Base-by-base conservation (phyloP, 2,888 invertebrate genomes). In the Microdon myrmicae region DNA sequence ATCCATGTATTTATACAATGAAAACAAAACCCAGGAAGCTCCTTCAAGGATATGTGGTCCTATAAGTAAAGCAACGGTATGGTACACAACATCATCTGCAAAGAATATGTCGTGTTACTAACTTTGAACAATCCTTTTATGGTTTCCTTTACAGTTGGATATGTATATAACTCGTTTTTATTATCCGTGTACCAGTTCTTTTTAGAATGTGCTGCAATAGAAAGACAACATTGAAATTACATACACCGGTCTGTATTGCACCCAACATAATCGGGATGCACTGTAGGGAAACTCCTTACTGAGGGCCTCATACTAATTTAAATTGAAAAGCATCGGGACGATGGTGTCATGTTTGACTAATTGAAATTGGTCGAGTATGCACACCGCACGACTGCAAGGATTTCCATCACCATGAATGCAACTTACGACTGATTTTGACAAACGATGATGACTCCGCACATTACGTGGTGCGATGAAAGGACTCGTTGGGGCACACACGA, bases 141-240 rank as follows among this genome's bases (percentile, higher is more conserved):
- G 37, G 44, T 61, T 44, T 28, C 12, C n/a, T 25, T 17, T 22
- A 17, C 17, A 25, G 9, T 38, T 19, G 2, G 6, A n/a, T n/a
- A n/a, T n/a, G n/a, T n/a, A n/a, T n/a, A n/a, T n/a, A n/a, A n/a
- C n/a, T 14, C 1, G 3, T n/a, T 17, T 41, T 41, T 22, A 13
- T 20, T 9, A 35, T 34, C 16, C 3, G 13, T 29, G 29, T 14
- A 29, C 22, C 29, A 10, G 32, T 2, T 28, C 16, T 25, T 9
- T 20, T 8, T 12, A n/a, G 9, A 19, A 13, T 31, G 10, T 39
- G 28, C 29, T 55, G 20, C 26, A 51, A 37, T 45, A 58, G 51
- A 49, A 58, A 53, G 47, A 64, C 53, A 58, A 51, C 64, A 64
- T 58, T 49, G 51, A 64, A 64, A 64, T 64, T 64, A 64, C 56